Percentiles rank a stretch among this genome's conserved stretches.
These are phyloP conservation scores for Lanistes nyassanus DNA, from an alignment of 1,140 invertebrate genomes.

Conservation along the genomic window DNA sequence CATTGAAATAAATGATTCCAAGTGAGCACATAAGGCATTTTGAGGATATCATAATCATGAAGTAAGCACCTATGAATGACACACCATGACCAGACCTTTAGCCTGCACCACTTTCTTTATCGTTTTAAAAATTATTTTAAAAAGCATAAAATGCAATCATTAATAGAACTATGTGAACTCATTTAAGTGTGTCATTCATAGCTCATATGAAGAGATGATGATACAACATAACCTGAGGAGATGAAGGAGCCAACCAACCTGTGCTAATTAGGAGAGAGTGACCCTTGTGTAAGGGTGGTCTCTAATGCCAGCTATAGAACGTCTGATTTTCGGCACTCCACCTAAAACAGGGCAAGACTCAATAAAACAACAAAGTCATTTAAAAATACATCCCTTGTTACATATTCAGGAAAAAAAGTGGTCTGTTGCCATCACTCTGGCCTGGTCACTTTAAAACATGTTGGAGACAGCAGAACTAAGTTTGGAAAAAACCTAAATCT, in stretches of 20 bases:
- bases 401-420: neutral
- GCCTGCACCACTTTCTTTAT: neutral
- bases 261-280: slow-evolving; percentile 49
- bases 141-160: neutral
- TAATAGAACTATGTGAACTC: neutral
- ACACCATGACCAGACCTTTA: too few relatives aligned
- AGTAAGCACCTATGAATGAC: too few relatives aligned
- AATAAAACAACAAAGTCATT: slow-evolving; percentile 7
- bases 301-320: slow-evolving; percentile 55
- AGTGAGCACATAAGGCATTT: too few relatives aligned
- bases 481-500: too few relatives aligned
- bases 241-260: slow-evolving; percentile 54
- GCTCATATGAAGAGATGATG: too few relatives aligned
- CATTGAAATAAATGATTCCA: too few relatives aligned
- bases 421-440: too few relatives aligned
- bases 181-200: neutral
- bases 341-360: slow-evolving; percentile 48
- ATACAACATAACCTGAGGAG: too few relatives aligned
- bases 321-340: slow-evolving; percentile 55
- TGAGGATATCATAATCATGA: too few relatives aligned
- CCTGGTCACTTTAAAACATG: too few relatives aligned
- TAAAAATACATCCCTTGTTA: neutral
- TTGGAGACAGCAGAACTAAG: too few relatives aligned
- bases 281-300: slow-evolving; percentile 60
- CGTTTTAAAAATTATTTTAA: neutral